These are phyloP conservation scores for Rhyacophila brunnea DNA, from an alignment of 1,140 invertebrate species.

Conservation along the genomic window DNA sequence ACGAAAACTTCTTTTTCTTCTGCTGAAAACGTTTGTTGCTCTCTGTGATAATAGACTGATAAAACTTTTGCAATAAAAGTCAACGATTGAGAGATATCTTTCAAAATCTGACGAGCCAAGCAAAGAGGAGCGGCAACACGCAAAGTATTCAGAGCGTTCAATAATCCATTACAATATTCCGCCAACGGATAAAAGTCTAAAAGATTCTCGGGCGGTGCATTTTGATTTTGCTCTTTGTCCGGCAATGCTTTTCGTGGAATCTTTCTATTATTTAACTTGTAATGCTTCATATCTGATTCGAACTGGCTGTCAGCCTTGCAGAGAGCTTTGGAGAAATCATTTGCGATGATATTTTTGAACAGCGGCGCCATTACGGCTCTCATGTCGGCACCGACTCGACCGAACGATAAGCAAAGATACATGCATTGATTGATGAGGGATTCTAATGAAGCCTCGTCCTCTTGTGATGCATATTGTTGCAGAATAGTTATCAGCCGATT, in stretches of 20 bases:
- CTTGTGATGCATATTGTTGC: constrained; percentile 67
- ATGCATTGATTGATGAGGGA: constrained; percentile 90
- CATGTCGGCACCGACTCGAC: constrained; percentile 90
- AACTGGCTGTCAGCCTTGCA: constrained; percentile 64
- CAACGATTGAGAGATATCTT: constrained; percentile 68
- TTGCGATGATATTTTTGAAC: constrained; percentile 68
- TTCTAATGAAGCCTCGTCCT: constrained; percentile 68
- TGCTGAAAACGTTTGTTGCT: constrained; percentile 75
- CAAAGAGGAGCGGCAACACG: constrained; percentile 78
- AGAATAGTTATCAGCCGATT: constrained; percentile 73
- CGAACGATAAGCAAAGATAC: constrained; percentile 93
- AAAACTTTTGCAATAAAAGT: constrained; percentile 67
- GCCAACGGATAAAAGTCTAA: constrained; percentile 88
- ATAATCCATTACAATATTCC: constrained; percentile 85
- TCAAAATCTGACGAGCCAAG: constrained; percentile 68
- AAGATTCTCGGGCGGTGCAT: constrained; percentile 72
- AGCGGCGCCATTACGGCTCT: constrained; percentile 80
- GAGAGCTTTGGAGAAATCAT: constrained; percentile 61
- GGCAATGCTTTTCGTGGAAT: constrained; percentile 49
- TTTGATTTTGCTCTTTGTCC: constrained; percentile 44
- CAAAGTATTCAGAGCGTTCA: constrained; percentile 78
- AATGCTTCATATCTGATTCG: constrained; percentile 70
- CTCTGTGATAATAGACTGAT: constrained; percentile 71
- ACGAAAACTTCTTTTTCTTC: constrained; percentile 77
- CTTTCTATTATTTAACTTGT: constrained; percentile 70